Base-by-base conservation (phyloP, 2,113 vertebrate genomes). In the Cromileptes altivelis region DNA sequence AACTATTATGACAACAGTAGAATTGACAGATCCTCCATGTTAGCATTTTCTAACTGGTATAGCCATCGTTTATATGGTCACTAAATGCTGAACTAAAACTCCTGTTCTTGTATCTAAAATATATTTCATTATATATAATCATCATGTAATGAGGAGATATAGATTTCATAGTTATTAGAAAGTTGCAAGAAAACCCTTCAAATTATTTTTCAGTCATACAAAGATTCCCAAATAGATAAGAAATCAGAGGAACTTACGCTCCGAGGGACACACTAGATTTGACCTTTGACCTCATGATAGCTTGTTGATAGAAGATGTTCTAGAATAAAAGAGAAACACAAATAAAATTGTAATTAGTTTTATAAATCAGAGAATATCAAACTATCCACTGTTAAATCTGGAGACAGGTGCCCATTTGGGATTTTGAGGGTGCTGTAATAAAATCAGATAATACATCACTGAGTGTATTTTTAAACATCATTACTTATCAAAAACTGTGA, bases 241-340 rank as follows among this genome's bases (percentile, higher is more conserved):
- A 45, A 1, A 45, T 8, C 42, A 45, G 42, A 45, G 42, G 42
- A 45, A 95, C 98, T 93, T 96, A 99, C 98, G 96, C 98, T 95
- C 96, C 96, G 0, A 99, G 91, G 19, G 98, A 99, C 87, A 99
- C 98, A 0, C 98, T 97, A 10, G 98, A 99, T 89, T 99, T 99
- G 88, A 99, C 97, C 47, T 96, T 97, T 85, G 98, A 95, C 92
- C 97, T 97, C 97, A 97, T 93, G 52, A 99, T 92, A 64, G 97
- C 95, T 90, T 98, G 98, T 72, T 98, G 97, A 61, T 96, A 96
- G 93, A 97, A 99, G 55, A 99, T 97, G 91, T 97, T 98, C 98
- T 99, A 73, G 15, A 84, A 74, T 8, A 72, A 76, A 70, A 78
- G 57, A 85, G 8, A 33, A 64, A 45, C 0, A 70, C 3, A 30